Conservation (phyloP, 2,113 vertebrate species). For the Pipa parva region DNA sequence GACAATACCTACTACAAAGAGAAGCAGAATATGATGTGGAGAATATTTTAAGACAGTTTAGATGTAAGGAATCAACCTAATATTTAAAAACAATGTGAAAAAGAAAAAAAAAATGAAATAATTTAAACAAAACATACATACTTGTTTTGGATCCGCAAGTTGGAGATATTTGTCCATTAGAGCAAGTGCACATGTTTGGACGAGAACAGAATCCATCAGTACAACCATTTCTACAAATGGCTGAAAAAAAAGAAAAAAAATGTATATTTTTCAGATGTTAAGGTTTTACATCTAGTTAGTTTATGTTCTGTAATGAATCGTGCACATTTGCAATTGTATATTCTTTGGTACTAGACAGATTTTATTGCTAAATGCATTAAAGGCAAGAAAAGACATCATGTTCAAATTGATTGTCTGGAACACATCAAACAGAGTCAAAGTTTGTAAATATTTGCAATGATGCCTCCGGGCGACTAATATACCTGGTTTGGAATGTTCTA, state of each 20-base stretch:
- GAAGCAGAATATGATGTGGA: too few species aligned
- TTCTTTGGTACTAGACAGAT: not conserved
- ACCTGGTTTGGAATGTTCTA: slow-evolving; percentile 20
- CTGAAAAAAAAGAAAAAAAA: slow-evolving; percentile 52
- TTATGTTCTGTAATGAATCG: not conserved
- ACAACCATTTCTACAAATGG: slow-evolving; percentile 79
- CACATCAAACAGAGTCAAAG: slow-evolving; percentile 1
- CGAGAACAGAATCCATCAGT: slow-evolving; percentile 83
- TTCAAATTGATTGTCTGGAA: slow-evolving; percentile 14
- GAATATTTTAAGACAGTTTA: too few species aligned
- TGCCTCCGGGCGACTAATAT: slow-evolving; percentile 2
- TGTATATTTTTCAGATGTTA: not conserved
- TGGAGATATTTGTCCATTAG: slow-evolving; percentile 73
- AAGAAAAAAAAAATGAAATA: not conserved
- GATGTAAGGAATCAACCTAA: not conserved
- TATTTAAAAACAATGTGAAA: not conserved
- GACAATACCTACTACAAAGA: too few species aligned
- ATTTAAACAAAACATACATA: slow-evolving; percentile 42
- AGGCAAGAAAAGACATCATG: slow-evolving; percentile 10
- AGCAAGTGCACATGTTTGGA: slow-evolving; percentile 83
- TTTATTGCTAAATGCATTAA: not conserved
- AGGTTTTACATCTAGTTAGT: not conserved
- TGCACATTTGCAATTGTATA: not conserved
- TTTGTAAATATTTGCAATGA: slow-evolving; percentile 16
- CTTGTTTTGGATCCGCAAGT: slow-evolving; percentile 67